Evolutionary conservation across 1,140 invertebrate species (phyloP), one percentile per base, ranked within the genome.

Genomic region (Chlorops oryzae): DNA sequence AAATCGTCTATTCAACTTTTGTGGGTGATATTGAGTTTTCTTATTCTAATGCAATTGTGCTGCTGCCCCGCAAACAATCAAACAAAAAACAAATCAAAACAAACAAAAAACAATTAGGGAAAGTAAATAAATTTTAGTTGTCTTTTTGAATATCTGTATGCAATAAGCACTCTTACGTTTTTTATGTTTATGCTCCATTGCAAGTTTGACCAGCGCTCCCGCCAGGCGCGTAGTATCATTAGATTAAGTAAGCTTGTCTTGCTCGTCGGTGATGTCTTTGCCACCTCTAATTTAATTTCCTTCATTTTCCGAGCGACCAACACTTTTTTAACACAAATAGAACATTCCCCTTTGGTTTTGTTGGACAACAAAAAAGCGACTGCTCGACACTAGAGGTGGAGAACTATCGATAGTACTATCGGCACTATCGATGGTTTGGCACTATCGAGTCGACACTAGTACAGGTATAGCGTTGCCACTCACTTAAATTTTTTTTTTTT

Each of bases 141-240:
- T 32, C 15, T 32, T 32, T 32, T 9, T 9, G 28, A 10, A 32
- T 32, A 10, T 32, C 28, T 32, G 9, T 32, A 10, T 32, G 15
- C 9, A 9, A 32, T 47, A 2, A 24, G 10, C 17, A 17, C 67
- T 74, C 67, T 74, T 65, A 82, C 87, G 20, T 87, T 88, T 78
- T 96, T 95, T 24, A 96, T 90, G 66, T 94, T 89, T 51, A 95
- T 93, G 23, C 92, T 92, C 92, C 92, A 97, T 73, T 94, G 88
- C 22, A 94, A 80, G 75, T 96, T 92, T 10, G 86, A 87, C 92
- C 92, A 96, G 46, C 92, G 77, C 76, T 96, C 92, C 60, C 90
- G 78, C 92, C 92, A 97, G 35, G 92, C 93, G 73, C 84, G 80
- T 23, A 94, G 73, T 51, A 96, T 78, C 9, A 93, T 75, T 49